phyloP scores from a whole-genome alignment of 1,140 invertebrate species.

The Arion vulgaris region DNA sequence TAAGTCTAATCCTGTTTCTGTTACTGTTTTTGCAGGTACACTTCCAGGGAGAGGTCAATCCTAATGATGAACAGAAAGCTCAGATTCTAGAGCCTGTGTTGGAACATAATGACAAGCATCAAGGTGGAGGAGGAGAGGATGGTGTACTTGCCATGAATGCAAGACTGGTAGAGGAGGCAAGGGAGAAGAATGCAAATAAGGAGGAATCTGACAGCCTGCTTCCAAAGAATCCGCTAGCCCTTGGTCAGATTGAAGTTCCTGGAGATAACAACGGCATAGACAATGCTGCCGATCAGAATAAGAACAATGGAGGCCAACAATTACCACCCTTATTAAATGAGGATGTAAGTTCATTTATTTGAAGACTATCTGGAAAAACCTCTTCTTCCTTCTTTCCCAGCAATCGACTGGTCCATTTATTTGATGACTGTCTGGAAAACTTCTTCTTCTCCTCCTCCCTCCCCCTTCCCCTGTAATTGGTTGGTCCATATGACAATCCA shows the following conservation, averaged over 20 bases:
- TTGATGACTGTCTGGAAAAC: no score
- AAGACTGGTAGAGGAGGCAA: not conserved
- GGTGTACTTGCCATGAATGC: not conserved
- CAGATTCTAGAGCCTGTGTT: constrained; percentile 22
- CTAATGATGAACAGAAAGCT: constrained; percentile 27
- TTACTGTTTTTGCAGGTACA: not conserved
- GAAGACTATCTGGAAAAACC: no score
- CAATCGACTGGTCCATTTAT: no score
- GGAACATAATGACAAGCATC: not conserved
- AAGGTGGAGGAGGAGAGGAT: not conserved
- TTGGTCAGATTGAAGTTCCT: constrained; percentile 11
- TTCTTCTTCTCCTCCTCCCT: no score
- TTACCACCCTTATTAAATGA: constrained; percentile 9
- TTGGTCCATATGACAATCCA: no score
- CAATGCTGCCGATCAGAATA: not conserved
- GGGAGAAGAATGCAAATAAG: not conserved
- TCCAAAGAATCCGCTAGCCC: constrained; percentile 11
- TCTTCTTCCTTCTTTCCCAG: no score
- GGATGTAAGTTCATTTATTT: not conserved
- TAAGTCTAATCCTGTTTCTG: no score
- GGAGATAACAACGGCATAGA: not conserved
- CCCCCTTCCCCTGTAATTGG: no score
- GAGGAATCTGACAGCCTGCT: not conserved
- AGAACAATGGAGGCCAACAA: constrained; percentile 1
- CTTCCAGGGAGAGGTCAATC: constrained; percentile 2